phyloP scores from a whole-genome alignment of 2,888 invertebrate species.

The Lycophotia porphyrea region DNA sequence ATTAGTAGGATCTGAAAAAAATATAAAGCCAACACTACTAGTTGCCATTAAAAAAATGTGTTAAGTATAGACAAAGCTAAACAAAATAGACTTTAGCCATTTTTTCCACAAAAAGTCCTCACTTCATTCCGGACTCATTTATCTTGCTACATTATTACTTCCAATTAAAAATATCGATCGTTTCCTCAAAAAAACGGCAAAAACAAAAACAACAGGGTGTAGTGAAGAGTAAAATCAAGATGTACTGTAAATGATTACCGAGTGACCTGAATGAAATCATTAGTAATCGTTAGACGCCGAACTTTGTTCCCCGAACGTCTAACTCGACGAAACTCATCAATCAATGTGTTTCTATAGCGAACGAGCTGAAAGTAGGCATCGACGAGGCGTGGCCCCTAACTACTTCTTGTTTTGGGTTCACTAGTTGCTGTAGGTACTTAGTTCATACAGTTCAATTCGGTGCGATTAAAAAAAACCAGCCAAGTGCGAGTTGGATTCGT shows the following conservation, averaged over 20 bases:
- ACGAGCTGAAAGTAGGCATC: constrained; percentile 66
- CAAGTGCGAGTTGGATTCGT: too few relatives aligned
- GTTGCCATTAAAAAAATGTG: not conserved
- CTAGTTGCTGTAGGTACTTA: constrained; percentile 29
- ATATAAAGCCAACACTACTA: not conserved
- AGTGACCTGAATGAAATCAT: constrained; percentile 73
- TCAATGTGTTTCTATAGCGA: constrained; percentile 72
- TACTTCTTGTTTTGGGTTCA: constrained; percentile 51
- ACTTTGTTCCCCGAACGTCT: constrained; percentile 75
- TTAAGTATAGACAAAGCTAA: not conserved
- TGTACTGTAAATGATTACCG: constrained; percentile 62
- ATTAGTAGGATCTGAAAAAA: too few relatives aligned
- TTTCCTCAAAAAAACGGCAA: constrained; percentile 5
- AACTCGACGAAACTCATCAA: constrained; percentile 73
- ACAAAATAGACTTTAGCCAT: not conserved
- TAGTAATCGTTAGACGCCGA: constrained; percentile 80
- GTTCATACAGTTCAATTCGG: not conserved
- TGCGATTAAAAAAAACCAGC: not conserved
- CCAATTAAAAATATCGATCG: constrained; percentile 46
- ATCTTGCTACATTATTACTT: constrained; percentile 14
- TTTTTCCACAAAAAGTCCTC: not conserved
- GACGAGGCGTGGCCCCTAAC: constrained; percentile 43
- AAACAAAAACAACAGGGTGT: constrained; percentile 51
- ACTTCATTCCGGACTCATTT: constrained; percentile 21
- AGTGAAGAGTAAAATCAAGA: constrained; percentile 56